Percentiles rank a stretch among this genome's conserved stretches.
These are phyloP conservation scores for Papilio glaucus DNA, from an alignment of 1,140 invertebrate species.

Conservation along the genomic window DNA sequence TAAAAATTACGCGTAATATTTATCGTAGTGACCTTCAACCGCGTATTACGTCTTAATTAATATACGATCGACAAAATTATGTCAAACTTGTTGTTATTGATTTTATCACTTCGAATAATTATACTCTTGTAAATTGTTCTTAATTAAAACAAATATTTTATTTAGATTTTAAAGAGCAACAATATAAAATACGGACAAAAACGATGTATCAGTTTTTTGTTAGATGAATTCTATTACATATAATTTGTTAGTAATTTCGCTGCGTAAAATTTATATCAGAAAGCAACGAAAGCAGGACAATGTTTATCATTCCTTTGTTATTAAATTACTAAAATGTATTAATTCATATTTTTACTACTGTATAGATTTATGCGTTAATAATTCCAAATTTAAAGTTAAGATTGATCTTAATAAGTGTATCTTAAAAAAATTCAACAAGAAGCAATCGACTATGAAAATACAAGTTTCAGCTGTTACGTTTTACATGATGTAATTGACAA, in stretches of 20 bases:
- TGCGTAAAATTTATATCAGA: background rate
- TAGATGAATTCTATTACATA: background rate
- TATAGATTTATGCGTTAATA: slow-evolving; percentile 21
- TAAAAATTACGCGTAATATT: slow-evolving; percentile 6
- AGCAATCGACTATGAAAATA: background rate
- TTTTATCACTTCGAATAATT: background rate
- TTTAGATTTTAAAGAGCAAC: too few relatives aligned
- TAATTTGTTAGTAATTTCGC: slow-evolving; percentile 11
- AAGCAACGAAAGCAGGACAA: background rate
- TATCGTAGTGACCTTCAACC: slow-evolving; percentile 22
- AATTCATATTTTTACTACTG: background rate
- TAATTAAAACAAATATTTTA: background rate
- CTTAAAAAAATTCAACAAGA: background rate
- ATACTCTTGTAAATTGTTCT: background rate
- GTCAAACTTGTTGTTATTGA: too few relatives aligned
- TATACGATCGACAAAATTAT: slow-evolving; percentile 6
- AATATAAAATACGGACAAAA: background rate
- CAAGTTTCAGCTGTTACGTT: background rate
- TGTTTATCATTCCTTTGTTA: too few relatives aligned
- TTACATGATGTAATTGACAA: background rate
- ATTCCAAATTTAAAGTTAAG: slow-evolving; percentile 21
- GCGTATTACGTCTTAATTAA: background rate
- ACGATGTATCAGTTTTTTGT: slow-evolving; percentile 3
- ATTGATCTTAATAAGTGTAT: background rate
- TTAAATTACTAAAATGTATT: background rate